These are phyloP conservation scores for Iguana delicatissima DNA, from an alignment of 2,797 vertebrate species.

Conservation along the genomic window DNA sequence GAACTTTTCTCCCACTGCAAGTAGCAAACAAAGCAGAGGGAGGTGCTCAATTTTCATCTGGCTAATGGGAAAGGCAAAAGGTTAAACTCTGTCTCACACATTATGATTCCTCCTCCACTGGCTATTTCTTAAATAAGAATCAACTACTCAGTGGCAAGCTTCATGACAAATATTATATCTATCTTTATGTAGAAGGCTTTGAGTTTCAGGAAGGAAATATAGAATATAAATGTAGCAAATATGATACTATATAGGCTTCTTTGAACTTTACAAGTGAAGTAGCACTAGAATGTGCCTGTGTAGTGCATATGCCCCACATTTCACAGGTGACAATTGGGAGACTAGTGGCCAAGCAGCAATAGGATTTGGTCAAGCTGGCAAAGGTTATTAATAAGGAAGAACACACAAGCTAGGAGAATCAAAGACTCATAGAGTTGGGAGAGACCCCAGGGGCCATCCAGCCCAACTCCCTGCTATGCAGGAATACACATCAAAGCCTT, in stretches of 20 bases:
- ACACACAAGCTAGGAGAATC: too few relatives aligned
- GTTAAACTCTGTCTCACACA: not conserved
- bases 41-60: not conserved
- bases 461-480: too few relatives aligned
- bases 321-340: too few relatives aligned
- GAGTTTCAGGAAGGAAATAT: not conserved
- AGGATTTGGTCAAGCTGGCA: too few relatives aligned
- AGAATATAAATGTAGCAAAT: not conserved
- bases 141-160: not conserved
- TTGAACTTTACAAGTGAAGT: not conserved
- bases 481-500: too few relatives aligned
- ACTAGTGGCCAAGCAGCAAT: too few relatives aligned
- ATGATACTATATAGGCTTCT: not conserved
- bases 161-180: not conserved
- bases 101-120: not conserved
- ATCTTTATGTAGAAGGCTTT: not conserved
- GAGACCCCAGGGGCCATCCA: too few relatives aligned
- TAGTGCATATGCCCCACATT: too few relatives aligned
- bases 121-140: not conserved
- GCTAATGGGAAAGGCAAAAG: not conserved
- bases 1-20: too few relatives aligned
- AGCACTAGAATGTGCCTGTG: not conserved
- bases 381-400: too few relatives aligned
- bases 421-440: too few relatives aligned
- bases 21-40: not conserved